Percentiles rank a stretch among this genome's conserved stretches.
Conservation (phyloP, 2,113 vertebrate genomes). For the Blennius ocellaris region DNA sequence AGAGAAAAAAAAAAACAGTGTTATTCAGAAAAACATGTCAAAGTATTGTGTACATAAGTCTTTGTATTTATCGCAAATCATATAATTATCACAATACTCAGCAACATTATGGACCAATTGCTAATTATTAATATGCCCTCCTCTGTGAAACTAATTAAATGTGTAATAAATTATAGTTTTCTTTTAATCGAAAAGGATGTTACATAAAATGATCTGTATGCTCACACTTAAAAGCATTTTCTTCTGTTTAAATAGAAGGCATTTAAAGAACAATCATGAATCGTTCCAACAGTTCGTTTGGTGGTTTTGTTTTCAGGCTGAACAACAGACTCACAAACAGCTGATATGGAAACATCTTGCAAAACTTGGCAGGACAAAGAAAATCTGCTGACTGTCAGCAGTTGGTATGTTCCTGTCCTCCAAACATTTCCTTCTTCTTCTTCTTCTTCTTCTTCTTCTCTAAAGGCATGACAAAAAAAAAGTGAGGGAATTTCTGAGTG, state of each 20-base stretch:
- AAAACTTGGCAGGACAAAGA: conserved; percentile 38
- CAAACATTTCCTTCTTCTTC: neutral
- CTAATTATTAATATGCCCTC: too few species aligned
- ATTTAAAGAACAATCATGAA: conserved; percentile 18
- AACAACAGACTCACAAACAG: conserved; percentile 35
- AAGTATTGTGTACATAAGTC: too few species aligned
- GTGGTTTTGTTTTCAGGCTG: conserved; percentile 17
- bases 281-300: conserved; percentile 14
- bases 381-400: conserved; percentile 27
- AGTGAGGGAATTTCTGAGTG: too few species aligned
- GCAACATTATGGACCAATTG: neutral
- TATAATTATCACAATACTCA: neutral
- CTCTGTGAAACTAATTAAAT: too few species aligned
- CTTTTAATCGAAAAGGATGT: too few species aligned
- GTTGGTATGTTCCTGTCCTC: conserved; percentile 5
- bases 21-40: too few species aligned
- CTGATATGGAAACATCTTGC: conserved; percentile 19
- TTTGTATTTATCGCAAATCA: too few species aligned
- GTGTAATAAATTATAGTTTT: too few species aligned
- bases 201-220: too few species aligned
- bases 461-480: conserved; percentile 7
- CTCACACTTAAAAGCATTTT: neutral
- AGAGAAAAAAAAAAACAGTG: too few species aligned
- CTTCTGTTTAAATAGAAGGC: conserved; percentile 16
- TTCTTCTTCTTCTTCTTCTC: neutral